phyloP scores from a whole-genome alignment of 1,140 invertebrate genomes.

The Scaptodrosophila lebanonensis region DNA sequence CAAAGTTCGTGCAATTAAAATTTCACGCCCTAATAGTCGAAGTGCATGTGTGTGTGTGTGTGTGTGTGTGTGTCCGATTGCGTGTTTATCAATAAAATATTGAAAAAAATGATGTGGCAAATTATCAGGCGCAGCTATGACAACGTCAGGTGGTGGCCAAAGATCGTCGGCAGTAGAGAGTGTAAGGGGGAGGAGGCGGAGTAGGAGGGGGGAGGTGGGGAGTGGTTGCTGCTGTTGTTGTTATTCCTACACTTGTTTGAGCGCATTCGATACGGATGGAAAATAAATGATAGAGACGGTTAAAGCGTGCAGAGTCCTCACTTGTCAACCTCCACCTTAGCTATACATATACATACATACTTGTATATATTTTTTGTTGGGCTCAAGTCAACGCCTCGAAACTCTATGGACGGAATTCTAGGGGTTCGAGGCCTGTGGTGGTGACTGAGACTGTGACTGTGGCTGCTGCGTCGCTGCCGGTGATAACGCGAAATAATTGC shows the following conservation, averaged over 20 bases:
- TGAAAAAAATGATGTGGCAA: conserved; percentile 51
- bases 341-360: no score
- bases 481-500: conserved; percentile 76
- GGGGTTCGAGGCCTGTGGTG: no score
- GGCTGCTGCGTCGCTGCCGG: conserved; percentile 19
- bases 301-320: conserved; percentile 9
- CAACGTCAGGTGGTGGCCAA: conserved; percentile 49
- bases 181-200: conserved; percentile 17
- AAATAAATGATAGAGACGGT: conserved; percentile 52
- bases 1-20: conserved; percentile 60
- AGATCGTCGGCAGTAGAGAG: neutral
- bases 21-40: conserved; percentile 54
- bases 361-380: no score
- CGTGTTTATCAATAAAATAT: conserved; percentile 4
- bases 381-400: no score
- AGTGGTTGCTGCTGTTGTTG: conserved; percentile 2
- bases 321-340: neutral
- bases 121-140: conserved; percentile 59
- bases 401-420: no score
- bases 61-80: neutral
- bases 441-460: no score
- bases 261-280: conserved; percentile 53
- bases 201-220: conserved; percentile 10
- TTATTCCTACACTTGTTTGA: conserved; percentile 55
- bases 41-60: no score